phyloP scores from a whole-genome alignment of 1,140 invertebrate genomes.

The Bombus soroeensis region DNA sequence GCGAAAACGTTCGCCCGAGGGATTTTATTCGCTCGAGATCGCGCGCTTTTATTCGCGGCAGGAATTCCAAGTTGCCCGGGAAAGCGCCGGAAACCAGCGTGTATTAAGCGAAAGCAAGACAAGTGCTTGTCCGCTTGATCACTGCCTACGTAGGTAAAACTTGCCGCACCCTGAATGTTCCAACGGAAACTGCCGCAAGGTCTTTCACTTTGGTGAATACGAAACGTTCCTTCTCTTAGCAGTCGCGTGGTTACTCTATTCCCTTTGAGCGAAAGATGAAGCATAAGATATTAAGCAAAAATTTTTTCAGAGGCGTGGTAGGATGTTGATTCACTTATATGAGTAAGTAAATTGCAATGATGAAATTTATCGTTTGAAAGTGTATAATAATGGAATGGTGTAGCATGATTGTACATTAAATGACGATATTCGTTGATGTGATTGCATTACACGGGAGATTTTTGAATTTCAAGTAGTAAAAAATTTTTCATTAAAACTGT shows the following conservation, averaged over 20 bases:
- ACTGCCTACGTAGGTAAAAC: constrained; percentile 10
- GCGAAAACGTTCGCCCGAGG: not conserved
- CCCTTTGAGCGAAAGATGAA: not conserved
- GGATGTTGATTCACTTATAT: no score
- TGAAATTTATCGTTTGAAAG: no score
- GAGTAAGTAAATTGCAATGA: no score
- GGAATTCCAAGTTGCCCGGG: constrained; percentile 41
- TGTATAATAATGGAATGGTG: no score
- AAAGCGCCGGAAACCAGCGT: constrained; percentile 4
- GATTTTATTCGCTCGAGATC: constrained; percentile 36
- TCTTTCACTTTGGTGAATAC: not conserved
- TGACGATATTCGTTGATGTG: no score
- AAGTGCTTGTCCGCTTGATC: constrained; percentile 28
- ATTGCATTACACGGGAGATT: no score
- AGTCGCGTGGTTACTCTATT: not conserved
- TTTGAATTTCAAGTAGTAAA: no score
- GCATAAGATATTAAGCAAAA: not conserved
- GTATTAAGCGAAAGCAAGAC: constrained; percentile 6
- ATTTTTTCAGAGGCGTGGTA: not conserved
- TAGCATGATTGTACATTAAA: no score
- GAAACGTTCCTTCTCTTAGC: not conserved
- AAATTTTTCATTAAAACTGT: no score
- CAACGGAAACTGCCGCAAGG: not conserved
- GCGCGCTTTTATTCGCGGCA: constrained; percentile 16
- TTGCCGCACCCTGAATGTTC: not conserved